Evolutionary conservation across 2,113 vertebrate genomes (phyloP).

Genomic region (Ptilorrhoa leucosticta): DNA sequence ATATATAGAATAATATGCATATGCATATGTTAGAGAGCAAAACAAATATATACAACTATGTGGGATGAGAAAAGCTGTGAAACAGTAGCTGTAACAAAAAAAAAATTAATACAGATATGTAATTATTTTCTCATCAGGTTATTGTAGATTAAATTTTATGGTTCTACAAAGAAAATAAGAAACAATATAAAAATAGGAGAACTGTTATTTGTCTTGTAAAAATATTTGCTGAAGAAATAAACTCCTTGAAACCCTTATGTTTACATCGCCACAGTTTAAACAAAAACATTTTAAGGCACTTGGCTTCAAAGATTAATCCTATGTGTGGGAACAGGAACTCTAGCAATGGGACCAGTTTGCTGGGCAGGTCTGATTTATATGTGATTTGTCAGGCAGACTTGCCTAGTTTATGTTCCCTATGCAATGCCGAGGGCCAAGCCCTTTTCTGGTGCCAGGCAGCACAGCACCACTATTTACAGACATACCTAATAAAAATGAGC

Average conservation of each 20-base stretch:
- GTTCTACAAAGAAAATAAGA: background rate
- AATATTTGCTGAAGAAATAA: slow-evolving; percentile 32
- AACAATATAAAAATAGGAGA: background rate
- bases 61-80: background rate
- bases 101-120: background rate
- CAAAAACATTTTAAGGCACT: slow-evolving; percentile 30
- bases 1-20: background rate
- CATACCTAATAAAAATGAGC: slow-evolving; percentile 9
- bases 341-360: background rate
- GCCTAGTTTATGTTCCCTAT: background rate
- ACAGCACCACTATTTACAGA: background rate
- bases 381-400: background rate
- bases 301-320: background rate
- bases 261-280: background rate
- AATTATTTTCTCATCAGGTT: background rate
- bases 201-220: background rate
- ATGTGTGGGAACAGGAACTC: background rate
- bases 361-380: background rate
- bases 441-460: background rate
- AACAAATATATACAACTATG: background rate
- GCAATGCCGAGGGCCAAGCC: background rate
- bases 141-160: background rate
- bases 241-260: background rate
- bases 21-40: background rate
- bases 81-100: background rate